Evolutionary conservation across 2,888 invertebrate genomes (phyloP), one percentile per base, ranked within the genome.

Genomic region (Nephrotoma guestfalica): DNA sequence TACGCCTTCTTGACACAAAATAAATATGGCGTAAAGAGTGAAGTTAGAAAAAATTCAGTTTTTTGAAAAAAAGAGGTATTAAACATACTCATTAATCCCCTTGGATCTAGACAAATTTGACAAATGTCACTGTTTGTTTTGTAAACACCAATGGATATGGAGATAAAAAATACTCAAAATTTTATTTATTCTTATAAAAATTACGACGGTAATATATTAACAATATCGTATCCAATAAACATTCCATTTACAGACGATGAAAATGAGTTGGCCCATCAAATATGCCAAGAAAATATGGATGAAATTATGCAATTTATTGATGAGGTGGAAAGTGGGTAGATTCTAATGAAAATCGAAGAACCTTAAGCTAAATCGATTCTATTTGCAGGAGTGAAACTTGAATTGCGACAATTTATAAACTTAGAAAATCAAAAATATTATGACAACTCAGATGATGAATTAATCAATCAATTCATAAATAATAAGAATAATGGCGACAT

Each of bases 401-500:
- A 88, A n/a, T 84, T 97, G 86, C 92, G 93, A 86, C 89, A 92
- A n/a, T 96, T 96, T 90, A 93, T 96, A 51, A 91, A 93, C 83
- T 91, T 92, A 87, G 94, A 95, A 90, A 95, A 95, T 71, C 93
- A 94, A 88, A 92, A 93, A 87, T 95, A 94, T 89, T 93, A 94
- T 90, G 95, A 95, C 90, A 93, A 93, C 86, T 92, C 94, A 88
- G 94, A 94, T 87, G 94, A 93, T 87, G 93, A 93, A 87, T 90
- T 94, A 0, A 91, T 96, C 0, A 92, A 94, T 86, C 93, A 93
- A 87, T 93, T 94, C 0, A 94, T 93, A 88, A 93, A 93, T 88
- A 94, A 94, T 87, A 93, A 94, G 87, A 90, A 94, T 0, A 95
- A 96, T 90, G 92, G 96, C 0, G 97, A 97, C 89, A 94, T 95